These are phyloP conservation scores for Mimas tiliae DNA, from an alignment of 2,888 invertebrate genomes.

Conservation along the genomic window DNA sequence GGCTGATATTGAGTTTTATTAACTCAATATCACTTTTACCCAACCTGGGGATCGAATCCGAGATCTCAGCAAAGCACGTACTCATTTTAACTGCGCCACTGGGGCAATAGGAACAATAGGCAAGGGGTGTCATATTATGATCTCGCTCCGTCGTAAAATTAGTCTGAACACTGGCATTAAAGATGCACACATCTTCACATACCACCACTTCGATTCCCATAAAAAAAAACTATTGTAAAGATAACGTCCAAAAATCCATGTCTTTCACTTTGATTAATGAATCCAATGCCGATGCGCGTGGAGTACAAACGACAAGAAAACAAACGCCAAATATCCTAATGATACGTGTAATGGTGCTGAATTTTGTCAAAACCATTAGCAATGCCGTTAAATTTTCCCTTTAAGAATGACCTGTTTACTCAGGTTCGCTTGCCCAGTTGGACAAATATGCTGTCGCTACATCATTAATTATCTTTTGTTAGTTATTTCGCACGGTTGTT, in stretches of 20 bases:
- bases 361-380: conserved; percentile 75
- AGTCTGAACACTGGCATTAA: too few species aligned
- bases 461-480: conserved; percentile 75
- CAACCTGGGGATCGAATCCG: too few species aligned
- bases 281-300: conserved; percentile 50
- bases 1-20: too few species aligned
- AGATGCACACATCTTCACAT: not conserved
- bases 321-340: conserved; percentile 73
- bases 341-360: conserved; percentile 74
- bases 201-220: conserved; percentile 55
- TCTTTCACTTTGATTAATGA: conserved; percentile 67
- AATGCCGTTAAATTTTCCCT: conserved; percentile 57
- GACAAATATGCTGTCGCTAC: conserved; percentile 69
- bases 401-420: conserved; percentile 74
- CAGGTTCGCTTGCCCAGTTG: conserved; percentile 64
- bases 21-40: too few species aligned
- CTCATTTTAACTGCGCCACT: too few species aligned
- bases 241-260: conserved; percentile 52
- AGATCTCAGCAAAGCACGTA: too few species aligned
- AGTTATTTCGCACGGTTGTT: conserved; percentile 51
- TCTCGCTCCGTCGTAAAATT: too few species aligned
- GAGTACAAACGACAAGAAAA: conserved; percentile 57
- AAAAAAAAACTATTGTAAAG: conserved; percentile 73
- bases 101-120: too few species aligned
- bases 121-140: too few species aligned